These are phyloP conservation scores for Drosophila kanekoi DNA, from an alignment of 2,888 invertebrate species.

Conservation along the genomic window DNA sequence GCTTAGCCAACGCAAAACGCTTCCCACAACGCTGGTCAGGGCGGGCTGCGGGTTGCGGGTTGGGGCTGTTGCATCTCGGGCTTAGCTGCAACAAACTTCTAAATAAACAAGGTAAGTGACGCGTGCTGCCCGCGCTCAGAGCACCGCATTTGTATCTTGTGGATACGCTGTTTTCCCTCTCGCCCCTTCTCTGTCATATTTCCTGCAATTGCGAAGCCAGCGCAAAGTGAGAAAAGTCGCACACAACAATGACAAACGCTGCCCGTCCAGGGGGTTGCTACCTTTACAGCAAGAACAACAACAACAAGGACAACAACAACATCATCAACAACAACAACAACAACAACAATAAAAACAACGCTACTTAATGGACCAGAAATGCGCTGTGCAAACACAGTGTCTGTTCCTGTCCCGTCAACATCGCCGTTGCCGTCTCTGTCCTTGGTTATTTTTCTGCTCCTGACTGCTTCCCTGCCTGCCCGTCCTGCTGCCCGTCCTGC, in stretches of 20 bases:
- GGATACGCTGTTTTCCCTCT: slow-evolving; percentile 47
- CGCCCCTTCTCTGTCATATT: not conserved
- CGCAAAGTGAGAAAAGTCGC: slow-evolving; percentile 78
- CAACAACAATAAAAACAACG: slow-evolving; percentile 41
- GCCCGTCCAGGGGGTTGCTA: slow-evolving; percentile 40
- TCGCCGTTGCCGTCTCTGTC: not conserved
- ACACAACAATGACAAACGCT: slow-evolving; percentile 74
- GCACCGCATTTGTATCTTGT: slow-evolving; percentile 69
- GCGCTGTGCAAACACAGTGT: slow-evolving; percentile 74
- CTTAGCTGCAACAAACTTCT: slow-evolving; percentile 65
- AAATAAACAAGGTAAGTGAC: slow-evolving; percentile 68
- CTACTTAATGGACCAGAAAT: slow-evolving; percentile 81
- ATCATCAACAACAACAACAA: slow-evolving; percentile 28
- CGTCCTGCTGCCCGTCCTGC: slow-evolving; percentile 47
- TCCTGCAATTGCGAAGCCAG: slow-evolving; percentile 6
- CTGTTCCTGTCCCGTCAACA: slow-evolving; percentile 3
- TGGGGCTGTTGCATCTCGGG: slow-evolving; percentile 47
- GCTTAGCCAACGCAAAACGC: slow-evolving; percentile 35
- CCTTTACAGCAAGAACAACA: slow-evolving; percentile 54
- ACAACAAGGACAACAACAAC: slow-evolving; percentile 32
- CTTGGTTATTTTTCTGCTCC: slow-evolving; percentile 5
- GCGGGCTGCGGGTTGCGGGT: not conserved
- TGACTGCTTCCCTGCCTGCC: slow-evolving; percentile 7
- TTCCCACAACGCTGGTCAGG: slow-evolving; percentile 62
- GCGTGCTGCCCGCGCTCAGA: slow-evolving; percentile 52